These are phyloP conservation scores for Eunapius fragilis DNA, from an alignment of 37 sponge, comb jelly and placozoan species.

Conservation along the genomic window DNA sequence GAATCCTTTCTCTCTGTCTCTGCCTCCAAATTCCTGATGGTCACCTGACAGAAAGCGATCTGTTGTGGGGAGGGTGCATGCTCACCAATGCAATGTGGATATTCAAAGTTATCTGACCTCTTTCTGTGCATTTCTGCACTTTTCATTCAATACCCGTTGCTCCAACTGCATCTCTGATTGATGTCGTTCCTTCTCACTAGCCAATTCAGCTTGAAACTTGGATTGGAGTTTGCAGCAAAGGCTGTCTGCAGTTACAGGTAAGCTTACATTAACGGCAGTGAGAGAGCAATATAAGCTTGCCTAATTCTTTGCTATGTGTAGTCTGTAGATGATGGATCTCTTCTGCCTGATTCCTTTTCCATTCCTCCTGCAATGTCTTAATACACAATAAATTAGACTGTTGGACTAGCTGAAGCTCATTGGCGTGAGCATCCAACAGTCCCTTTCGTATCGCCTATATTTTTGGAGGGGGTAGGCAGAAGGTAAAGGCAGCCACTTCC, in stretches of 20 bases:
- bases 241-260: neutral
- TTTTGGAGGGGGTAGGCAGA: neutral
- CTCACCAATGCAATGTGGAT: too few species aligned
- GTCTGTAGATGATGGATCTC: neutral
- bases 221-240: neutral
- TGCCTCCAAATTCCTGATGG: neutral
- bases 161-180: neutral
- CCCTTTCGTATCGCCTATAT: neutral
- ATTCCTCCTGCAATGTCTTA: constrained; percentile 51
- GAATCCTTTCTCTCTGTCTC: constrained; percentile 17
- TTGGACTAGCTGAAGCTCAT: constrained; percentile 36
- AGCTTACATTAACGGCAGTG: too few species aligned
- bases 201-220: constrained; percentile 7
- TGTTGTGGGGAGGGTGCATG: neutral
- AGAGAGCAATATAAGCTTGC: neutral
- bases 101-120: neutral
- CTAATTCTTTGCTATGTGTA: constrained; percentile 27
- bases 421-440: constrained; percentile 19
- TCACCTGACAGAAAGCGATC: neutral
- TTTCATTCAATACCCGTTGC: neutral
- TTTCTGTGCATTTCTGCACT: neutral
- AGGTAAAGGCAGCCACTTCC: too few species aligned
- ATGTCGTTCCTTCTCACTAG: constrained; percentile 14
- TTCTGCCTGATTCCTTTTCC: constrained; percentile 27
- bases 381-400: constrained; percentile 69